phyloP scores from a whole-genome alignment of 92 coral and sea anemone genomes.

The Actinostola sp. region DNA sequence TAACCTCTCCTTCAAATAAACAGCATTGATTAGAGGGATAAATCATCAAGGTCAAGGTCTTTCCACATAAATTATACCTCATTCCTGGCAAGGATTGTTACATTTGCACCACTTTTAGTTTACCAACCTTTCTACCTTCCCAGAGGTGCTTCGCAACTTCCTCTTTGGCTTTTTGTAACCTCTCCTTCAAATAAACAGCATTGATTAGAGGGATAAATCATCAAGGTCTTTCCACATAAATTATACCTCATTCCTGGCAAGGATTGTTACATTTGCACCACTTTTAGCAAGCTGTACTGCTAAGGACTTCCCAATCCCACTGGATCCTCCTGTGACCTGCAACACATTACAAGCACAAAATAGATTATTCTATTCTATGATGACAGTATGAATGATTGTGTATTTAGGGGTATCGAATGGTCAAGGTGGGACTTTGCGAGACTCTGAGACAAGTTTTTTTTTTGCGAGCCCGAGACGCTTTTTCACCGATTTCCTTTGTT shows the following conservation, averaged over 20 bases:
- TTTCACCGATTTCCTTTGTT: neutral
- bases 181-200: too few species aligned
- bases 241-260: conserved; percentile 85
- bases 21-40: too few species aligned
- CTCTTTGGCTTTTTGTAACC: conserved; percentile 66
- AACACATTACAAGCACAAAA: neutral
- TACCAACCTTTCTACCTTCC: conserved; percentile 68
- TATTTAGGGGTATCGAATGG: too few species aligned
- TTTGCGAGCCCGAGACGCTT: neutral
- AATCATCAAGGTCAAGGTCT: neutral
- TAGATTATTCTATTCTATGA: too few species aligned
- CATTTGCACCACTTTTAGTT: conserved; percentile 67
- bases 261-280: conserved; percentile 85
- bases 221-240: neutral
- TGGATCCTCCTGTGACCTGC: conserved; percentile 96
- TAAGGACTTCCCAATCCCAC: conserved; percentile 92
- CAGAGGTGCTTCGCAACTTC: conserved; percentile 55
- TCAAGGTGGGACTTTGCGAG: too few species aligned
- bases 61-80: conserved; percentile 43
- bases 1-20: conserved; percentile 79
- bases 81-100: conserved; percentile 84
- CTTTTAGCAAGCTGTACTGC: conserved; percentile 74
- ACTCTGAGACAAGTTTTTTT: too few species aligned
- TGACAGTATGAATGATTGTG: too few species aligned
- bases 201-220: too few species aligned